Conservation (phyloP, 1,140 invertebrate species). For the Drosophila jambulina region DNA sequence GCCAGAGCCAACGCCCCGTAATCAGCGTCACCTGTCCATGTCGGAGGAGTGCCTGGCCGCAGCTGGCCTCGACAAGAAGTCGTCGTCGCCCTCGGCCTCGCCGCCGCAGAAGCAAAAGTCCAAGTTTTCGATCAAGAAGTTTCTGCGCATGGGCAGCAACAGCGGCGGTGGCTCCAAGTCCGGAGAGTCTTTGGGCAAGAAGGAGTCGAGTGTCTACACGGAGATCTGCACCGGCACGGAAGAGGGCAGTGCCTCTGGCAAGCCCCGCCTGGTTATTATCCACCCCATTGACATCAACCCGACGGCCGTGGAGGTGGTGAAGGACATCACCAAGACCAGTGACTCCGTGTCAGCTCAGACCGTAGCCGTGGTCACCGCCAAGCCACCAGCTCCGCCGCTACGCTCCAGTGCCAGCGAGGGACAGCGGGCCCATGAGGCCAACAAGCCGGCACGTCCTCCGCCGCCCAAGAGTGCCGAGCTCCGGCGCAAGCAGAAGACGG, state of each 20-base stretch:
- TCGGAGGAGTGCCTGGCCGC: slow-evolving; percentile 89
- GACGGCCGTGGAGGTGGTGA: slow-evolving; percentile 91
- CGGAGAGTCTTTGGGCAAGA: slow-evolving; percentile 68
- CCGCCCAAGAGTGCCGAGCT: slow-evolving; percentile 89
- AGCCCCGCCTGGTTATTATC: slow-evolving; percentile 92
- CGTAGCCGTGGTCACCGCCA: slow-evolving; percentile 85
- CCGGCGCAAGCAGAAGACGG: slow-evolving; percentile 87
- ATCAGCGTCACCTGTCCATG: slow-evolving; percentile 88
- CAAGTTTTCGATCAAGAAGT: slow-evolving; percentile 93
- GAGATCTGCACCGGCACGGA: slow-evolving; percentile 81
- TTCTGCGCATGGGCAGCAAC: slow-evolving; percentile 89
- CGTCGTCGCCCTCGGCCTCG: slow-evolving; percentile 64
- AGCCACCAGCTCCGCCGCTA: slow-evolving; percentile 86
- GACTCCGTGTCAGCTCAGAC: slow-evolving; percentile 80
- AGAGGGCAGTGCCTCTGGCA: slow-evolving; percentile 75
- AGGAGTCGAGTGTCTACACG: slow-evolving; percentile 76
- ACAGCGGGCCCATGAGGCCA: slow-evolving; percentile 86
- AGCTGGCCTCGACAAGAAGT: slow-evolving; percentile 81
- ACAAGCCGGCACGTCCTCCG: slow-evolving; percentile 89
- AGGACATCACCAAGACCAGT: slow-evolving; percentile 86
- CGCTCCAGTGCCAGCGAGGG: slow-evolving; percentile 76
- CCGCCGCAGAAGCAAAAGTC: slow-evolving; percentile 88
- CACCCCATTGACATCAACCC: slow-evolving; percentile 94
- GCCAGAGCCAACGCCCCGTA: slow-evolving; percentile 88
- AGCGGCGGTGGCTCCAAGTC: slow-evolving; percentile 64